Base-by-base conservation (phyloP, 2,888 invertebrate species). In the Apodemia hepburni region DNA sequence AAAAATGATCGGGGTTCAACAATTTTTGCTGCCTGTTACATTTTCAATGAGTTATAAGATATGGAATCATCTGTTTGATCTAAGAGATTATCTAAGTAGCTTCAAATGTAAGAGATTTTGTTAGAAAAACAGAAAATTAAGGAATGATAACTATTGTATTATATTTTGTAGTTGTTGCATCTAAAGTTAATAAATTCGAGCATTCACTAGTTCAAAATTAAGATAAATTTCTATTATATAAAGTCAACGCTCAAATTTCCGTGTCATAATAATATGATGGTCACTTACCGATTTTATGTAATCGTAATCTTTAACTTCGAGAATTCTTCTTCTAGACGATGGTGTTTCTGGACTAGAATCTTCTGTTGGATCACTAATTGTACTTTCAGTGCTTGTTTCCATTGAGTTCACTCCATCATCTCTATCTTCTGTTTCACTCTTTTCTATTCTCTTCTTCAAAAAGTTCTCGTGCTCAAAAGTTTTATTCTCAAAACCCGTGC, bases 401-500 rank as follows among this genome's bases (percentile, higher is more conserved):
- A 91, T 91, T 1, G 87, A 85, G 58, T 85, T 88, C 0, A 77
- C 73, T 49, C 79, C 86, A 61, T 90, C 72, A 3, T 77, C 78
- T 65, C 79, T 76, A 17, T 79, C 79, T 2, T 82, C 81, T 17
- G 72, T 73, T n/a, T 85, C 87, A 42, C 75, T 78, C 62, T 85
- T 89, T 62, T 91, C 92, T 0, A 82, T 85, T 38, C 90, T 82
- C 65, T 87, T 87, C 75, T 90, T 83, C 62, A 92, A 73, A 70
- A 81, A 87, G 75, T 92, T 87, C 71, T 92, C 85, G 73, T 91
- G 88, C 71, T 92, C 88, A 70, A 92, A 85, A 0, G 91, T 88
- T 69, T 89, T 87, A 61, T 91, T 87, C 65, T 92, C 88, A 71
- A 90, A 92, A 22, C 91, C 92, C 63, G 92, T 87, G 64, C 87